Conservation (phyloP, 2,113 vertebrate species). For the Clarias magur region DNA sequence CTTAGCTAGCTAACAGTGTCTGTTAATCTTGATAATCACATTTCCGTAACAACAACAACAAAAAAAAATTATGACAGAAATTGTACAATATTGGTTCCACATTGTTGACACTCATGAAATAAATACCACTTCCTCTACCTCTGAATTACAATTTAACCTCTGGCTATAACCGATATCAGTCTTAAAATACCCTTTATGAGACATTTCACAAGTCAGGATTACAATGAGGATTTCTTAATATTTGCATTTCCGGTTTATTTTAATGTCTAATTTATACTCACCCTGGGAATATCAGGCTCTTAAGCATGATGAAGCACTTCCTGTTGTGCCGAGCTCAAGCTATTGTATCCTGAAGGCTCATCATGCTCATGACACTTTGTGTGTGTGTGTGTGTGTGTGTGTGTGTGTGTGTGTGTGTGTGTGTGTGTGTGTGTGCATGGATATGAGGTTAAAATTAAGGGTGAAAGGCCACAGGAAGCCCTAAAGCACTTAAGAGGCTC, state of each 20-base stretch:
- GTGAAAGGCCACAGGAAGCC: conserved; percentile 57
- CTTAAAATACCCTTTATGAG: neutral
- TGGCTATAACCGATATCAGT: neutral
- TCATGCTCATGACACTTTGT: conserved; percentile 43
- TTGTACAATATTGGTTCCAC: neutral
- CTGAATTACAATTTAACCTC: neutral
- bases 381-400: conserved; percentile 35
- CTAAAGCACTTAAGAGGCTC: conserved; percentile 50
- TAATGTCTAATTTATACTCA: conserved; percentile 9
- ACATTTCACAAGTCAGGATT: neutral
- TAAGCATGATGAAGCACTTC: conserved; percentile 48
- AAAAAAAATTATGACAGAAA: neutral
- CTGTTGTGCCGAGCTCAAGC: conserved; percentile 45
- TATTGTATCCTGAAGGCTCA: conserved; percentile 51
- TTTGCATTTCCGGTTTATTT: conserved; percentile 5
- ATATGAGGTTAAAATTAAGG: conserved; percentile 47
- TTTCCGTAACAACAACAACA: neutral
- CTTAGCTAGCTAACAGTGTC: neutral
- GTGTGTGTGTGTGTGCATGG: conserved; percentile 30
- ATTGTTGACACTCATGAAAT: neutral
- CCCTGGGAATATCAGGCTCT: conserved; percentile 25
- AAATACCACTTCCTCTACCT: neutral
- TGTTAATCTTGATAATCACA: neutral
- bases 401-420: conserved; percentile 27
- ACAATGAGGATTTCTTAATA: neutral